These are phyloP conservation scores for Montipora capricornis DNA, from an alignment of 64 coral and sea anemone genomes.

Conservation along the genomic window DNA sequence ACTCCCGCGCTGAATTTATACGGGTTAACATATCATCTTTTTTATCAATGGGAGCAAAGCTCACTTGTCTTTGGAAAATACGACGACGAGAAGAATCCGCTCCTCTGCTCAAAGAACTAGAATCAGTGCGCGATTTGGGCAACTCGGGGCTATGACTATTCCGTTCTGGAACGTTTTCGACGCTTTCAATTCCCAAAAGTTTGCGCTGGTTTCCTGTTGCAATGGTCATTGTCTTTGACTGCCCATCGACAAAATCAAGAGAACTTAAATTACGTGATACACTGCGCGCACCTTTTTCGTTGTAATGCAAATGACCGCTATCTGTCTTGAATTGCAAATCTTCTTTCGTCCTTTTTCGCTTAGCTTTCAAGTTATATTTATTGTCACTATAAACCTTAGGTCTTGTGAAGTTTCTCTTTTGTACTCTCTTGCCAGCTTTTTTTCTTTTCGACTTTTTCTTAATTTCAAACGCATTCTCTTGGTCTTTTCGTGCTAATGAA, in stretches of 20 bases:
- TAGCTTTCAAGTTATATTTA: not conserved
- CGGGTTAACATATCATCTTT: slow-evolving; percentile 52
- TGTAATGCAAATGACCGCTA: not conserved
- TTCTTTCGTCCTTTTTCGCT: not conserved
- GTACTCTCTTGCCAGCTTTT: not conserved
- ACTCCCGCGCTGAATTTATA: slow-evolving; percentile 67
- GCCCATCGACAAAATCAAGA: not conserved
- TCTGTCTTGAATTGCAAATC: not conserved
- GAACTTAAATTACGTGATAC: not conserved
- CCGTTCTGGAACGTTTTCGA: not conserved
- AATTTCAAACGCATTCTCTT: slow-evolving; percentile 1
- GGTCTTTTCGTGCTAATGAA: not conserved
- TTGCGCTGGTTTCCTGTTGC: not conserved
- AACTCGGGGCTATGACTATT: not conserved
- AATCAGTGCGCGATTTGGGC: not conserved
- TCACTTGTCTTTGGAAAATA: not conserved
- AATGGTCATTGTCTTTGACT: not conserved
- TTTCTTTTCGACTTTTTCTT: slow-evolving; percentile 12
- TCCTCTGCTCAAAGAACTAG: not conserved
- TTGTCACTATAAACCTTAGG: not conserved
- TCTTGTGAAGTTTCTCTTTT: not conserved
- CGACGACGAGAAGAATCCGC: not conserved
- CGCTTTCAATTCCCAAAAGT: not conserved
- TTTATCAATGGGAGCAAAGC: slow-evolving; percentile 24
- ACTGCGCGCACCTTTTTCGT: not conserved